Percentiles rank a stretch among this genome's conserved stretches.
These are phyloP conservation scores for Dinocampus coccinellae DNA, from an alignment of 2,888 invertebrate species.

Conservation along the genomic window DNA sequence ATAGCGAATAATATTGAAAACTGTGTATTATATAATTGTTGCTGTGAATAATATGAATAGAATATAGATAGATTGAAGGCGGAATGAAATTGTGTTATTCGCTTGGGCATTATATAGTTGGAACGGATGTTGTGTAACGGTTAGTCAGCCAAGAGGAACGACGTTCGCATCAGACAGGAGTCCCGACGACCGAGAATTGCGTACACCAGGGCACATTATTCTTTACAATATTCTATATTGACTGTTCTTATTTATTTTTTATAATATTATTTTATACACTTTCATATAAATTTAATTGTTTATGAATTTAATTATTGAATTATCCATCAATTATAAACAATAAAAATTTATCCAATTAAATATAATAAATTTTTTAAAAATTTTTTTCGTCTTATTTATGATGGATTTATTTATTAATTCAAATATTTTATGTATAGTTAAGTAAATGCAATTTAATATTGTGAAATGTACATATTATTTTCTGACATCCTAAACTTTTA, in stretches of 20 bases:
- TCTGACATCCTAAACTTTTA: no score
- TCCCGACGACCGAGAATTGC: conserved; percentile 54
- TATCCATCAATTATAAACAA: no score
- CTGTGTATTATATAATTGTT: conserved; percentile 60
- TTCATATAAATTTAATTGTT: no score
- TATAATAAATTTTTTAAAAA: no score
- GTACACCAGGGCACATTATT: conserved; percentile 28
- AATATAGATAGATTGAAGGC: conserved; percentile 53
- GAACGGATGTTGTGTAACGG: conserved; percentile 70
- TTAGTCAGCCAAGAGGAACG: conserved; percentile 70
- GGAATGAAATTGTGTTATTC: conserved; percentile 36
- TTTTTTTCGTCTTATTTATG: no score
- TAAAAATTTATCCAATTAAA: no score
- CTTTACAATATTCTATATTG: neutral
- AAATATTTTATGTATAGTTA: no score
- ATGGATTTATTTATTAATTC: no score
- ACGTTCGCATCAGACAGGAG: conserved; percentile 63
- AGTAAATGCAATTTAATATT: no score
- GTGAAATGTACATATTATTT: no score
- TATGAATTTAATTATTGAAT: no score
- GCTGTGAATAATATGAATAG: conserved; percentile 63
- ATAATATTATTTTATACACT: no score
- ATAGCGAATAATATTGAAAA: conserved; percentile 48
- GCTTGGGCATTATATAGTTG: conserved; percentile 55
- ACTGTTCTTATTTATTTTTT: neutral